Evolutionary conservation across 2,888 invertebrate genomes (phyloP).

Genomic region (Pteria penguin): DNA sequence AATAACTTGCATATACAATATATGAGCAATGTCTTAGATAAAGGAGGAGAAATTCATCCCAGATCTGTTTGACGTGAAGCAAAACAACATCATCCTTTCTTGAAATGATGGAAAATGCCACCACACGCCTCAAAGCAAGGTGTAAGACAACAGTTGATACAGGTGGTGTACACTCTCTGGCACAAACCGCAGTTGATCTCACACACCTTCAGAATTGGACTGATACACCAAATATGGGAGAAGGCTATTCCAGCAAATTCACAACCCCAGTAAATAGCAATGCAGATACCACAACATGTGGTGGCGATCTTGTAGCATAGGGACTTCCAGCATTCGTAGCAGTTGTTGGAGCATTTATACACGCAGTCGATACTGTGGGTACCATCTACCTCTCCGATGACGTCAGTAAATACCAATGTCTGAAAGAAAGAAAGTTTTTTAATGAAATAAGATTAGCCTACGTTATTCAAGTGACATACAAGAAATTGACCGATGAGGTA

Average conservation of each 20-base stretch:
- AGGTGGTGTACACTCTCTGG: conserved; percentile 44
- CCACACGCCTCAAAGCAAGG: conserved; percentile 60
- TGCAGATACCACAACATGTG: conserved; percentile 85
- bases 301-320: conserved; percentile 86
- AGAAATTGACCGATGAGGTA: too few relatives aligned
- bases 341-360: conserved; percentile 84
- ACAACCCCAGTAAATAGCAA: conserved; percentile 83
- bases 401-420: conserved; percentile 49
- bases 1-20: too few relatives aligned
- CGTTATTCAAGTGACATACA: too few relatives aligned
- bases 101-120: conserved; percentile 50
- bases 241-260: conserved; percentile 82
- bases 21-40: too few relatives aligned
- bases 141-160: conserved; percentile 52
- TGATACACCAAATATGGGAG: conserved; percentile 65
- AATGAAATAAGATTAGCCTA: too few relatives aligned
- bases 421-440: conserved; percentile 34
- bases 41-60: too few relatives aligned
- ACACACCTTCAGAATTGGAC: conserved; percentile 54
- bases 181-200: conserved; percentile 81
- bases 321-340: conserved; percentile 85
- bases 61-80: too few relatives aligned
- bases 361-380: conserved; percentile 84
- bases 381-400: conserved; percentile 71
- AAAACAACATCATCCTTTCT: conserved; percentile 9